Conservation (phyloP, 2,797 vertebrate genomes). For the Leuciscus waleckii region DNA sequence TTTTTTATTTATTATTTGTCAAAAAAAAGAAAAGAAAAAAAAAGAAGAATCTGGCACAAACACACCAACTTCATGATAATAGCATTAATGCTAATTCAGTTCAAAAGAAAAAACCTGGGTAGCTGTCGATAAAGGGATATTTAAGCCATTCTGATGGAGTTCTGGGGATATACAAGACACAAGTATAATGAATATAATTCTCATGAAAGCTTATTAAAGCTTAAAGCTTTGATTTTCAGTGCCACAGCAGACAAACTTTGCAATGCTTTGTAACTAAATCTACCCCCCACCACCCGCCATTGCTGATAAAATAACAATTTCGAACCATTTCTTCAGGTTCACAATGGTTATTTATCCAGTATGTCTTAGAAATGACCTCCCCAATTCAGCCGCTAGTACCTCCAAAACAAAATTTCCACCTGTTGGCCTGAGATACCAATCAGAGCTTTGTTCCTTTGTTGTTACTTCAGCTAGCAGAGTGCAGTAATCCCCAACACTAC, state of each 20-base stretch:
- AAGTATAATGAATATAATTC: background rate
- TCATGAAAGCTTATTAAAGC: background rate
- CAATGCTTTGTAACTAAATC: background rate
- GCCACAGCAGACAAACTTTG: background rate
- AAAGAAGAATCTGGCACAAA: too few species aligned
- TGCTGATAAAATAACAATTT: background rate
- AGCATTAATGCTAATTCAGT: background rate
- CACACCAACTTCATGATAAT: background rate
- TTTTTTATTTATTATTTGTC: too few species aligned
- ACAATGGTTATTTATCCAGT: constrained; percentile 35
- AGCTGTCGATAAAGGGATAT: background rate
- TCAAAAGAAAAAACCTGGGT: background rate
- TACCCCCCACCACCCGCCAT: too few species aligned
- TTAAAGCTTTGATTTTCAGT: background rate
- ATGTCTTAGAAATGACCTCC: constrained; percentile 17
- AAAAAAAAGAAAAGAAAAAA: too few species aligned
- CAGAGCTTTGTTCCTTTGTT: constrained; percentile 73
- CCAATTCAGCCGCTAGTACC: background rate
- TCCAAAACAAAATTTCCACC: constrained; percentile 19
- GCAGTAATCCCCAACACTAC: constrained; percentile 68
- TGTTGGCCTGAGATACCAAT: constrained; percentile 58
- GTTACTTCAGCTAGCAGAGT: constrained; percentile 69
- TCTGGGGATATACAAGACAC: background rate
- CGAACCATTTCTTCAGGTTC: background rate
- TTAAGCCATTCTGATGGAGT: background rate